Conservation (phyloP, 2,888 invertebrate genomes). For the Diploptera punctata region DNA sequence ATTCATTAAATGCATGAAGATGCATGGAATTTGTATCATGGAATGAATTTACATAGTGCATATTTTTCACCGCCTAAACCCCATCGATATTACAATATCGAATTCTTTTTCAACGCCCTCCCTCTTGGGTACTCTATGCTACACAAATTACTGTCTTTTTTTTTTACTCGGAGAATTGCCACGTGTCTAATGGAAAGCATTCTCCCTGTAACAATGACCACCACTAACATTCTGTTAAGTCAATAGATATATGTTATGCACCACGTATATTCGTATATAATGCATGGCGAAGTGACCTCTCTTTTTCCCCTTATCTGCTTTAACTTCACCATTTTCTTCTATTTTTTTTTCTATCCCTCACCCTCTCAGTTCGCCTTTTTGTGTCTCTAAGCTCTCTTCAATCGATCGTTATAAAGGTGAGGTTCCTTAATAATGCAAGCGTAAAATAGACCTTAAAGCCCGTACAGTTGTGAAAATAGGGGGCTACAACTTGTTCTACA, state of each 20-base stretch:
- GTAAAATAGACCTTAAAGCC: not conserved
- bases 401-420: slow-evolving; percentile 27
- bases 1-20: too few relatives aligned
- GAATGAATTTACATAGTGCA: too few relatives aligned
- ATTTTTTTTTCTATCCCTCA: not conserved
- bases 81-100: not conserved
- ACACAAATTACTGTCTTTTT: slow-evolving; percentile 6
- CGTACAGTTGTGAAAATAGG: not conserved
- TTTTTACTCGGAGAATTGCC: not conserved
- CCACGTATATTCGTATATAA: not conserved
- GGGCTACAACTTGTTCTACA: not conserved
- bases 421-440: slow-evolving; percentile 22
- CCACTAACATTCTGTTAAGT: slow-evolving; percentile 21
- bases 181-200: not conserved
- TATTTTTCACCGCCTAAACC: not conserved
- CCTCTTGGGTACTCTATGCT: not conserved
- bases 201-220: not conserved
- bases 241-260: slow-evolving; percentile 28
- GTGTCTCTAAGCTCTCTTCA: slow-evolving; percentile 15
- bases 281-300: slow-evolving; percentile 21
- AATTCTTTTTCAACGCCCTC: not conserved
- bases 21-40: too few relatives aligned
- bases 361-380: slow-evolving; percentile 6
- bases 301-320: not conserved
- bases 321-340: slow-evolving; percentile 14